Evolutionary conservation across 2,888 invertebrate species (phyloP), one percentile per base, ranked within the genome.

Genomic region (Subacronicta megacephala): DNA sequence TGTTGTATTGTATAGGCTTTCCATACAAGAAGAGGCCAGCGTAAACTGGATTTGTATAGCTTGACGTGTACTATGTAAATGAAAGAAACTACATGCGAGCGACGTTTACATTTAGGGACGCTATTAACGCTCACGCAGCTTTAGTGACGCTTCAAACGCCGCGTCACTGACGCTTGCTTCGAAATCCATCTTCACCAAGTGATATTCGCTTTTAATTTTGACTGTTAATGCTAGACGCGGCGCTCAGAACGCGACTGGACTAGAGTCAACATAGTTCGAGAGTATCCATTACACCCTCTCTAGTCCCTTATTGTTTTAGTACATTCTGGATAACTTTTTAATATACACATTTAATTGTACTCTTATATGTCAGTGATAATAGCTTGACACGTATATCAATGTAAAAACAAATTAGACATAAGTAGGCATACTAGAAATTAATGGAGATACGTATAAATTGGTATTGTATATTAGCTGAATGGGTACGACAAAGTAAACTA

Each of bases 321-420:
- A 65, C 73, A 72, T 74, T 66, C 77, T 67, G 68, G 55, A 70
- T 75, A 74, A 71, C 47, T 53, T 75, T 72, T 57, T 33, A 44
- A 52, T 46, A 62, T 57, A 63, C 71, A 64, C 58, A 52, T 50
- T 38, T 64, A 72, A 74, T 51, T 54, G 53, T 71, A 66, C 51
- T 68, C 61, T 76, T n/a, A 68, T 75, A 75, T 68, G 72, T 65
- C 76, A 75, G 78, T 81, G 80, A 75, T 72, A 54, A 72, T 72
- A 51, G 67, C 73, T 71, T 75, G 60, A 75, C 62, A 62, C 68
- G 63, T 75, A 78, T 81, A 81, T 81, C 75, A 75, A 75, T 87
- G 83, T 84, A 83, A 83, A 89, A 89, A 89, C 85, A 89, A 89
- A 89, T 85, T 89, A 87, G 83, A 56, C 69, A 43, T 90, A 90